Evolutionary conservation across 1,140 invertebrate species (phyloP).

Genomic region (Cataglyphis hispanica): DNA sequence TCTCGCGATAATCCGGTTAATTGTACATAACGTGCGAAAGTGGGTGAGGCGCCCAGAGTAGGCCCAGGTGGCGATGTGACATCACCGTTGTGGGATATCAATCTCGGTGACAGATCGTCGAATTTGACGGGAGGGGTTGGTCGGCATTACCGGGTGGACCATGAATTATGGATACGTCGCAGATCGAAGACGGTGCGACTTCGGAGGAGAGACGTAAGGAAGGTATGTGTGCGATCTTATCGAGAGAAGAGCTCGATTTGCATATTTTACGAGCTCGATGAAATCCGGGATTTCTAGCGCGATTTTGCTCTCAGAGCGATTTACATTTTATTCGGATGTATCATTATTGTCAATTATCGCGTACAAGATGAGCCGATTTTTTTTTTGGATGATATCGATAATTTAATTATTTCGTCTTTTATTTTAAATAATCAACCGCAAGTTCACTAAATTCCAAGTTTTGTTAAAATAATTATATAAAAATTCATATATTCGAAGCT

Average conservation of each 20-base stretch:
- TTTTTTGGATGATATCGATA: too few relatives aligned
- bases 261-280: background rate
- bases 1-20: too few relatives aligned
- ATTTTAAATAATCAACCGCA: background rate
- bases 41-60: background rate
- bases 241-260: background rate
- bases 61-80: background rate
- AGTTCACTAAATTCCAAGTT: too few relatives aligned
- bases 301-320: background rate
- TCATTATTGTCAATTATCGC: background rate
- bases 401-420: background rate
- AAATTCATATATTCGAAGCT: background rate
- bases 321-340: background rate
- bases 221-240: constrained; percentile 51
- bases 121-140: background rate
- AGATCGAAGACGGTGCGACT: constrained; percentile 32
- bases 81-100: constrained; percentile 26
- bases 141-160: constrained; percentile 17
- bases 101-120: background rate
- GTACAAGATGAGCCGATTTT: too few relatives aligned
- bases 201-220: constrained; percentile 64
- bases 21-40: background rate
- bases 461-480: too few relatives aligned
- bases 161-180: constrained; percentile 65
- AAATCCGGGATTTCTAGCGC: background rate